phyloP scores from a whole-genome alignment of 2,113 vertebrate species.

The Gobiocypris rarus region DNA sequence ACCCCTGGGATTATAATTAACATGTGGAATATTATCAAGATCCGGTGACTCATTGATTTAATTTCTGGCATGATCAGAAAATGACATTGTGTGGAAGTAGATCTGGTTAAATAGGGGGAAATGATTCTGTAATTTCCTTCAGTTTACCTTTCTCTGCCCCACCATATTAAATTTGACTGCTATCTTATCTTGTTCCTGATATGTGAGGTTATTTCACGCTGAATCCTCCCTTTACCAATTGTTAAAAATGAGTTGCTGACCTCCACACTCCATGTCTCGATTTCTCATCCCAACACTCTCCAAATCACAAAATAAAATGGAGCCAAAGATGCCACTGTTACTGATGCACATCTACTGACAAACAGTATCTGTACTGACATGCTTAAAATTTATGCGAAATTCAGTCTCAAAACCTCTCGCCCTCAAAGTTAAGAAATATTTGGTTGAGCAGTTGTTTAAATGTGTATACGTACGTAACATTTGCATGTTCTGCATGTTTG shows the following conservation, averaged over 20 bases:
- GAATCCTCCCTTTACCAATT: background rate
- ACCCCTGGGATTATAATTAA: no score
- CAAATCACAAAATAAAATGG: background rate
- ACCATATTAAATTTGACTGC: background rate
- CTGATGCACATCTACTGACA: background rate
- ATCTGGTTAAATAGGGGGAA: background rate
- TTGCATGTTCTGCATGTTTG: no score
- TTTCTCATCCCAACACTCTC: background rate
- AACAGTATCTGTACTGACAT: background rate
- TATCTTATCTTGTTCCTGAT: background rate
- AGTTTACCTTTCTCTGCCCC: background rate
- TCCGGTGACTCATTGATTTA: no score
- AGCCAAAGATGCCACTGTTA: background rate
- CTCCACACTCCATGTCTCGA: no score
- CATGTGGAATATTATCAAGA: no score
- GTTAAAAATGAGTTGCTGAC: no score
- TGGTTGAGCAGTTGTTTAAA: no score
- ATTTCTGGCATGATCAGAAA: no score
- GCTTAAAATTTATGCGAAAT: no score
- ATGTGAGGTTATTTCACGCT: background rate
- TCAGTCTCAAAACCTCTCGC: no score
- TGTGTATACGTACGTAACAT: no score
- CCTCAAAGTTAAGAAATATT: background rate
- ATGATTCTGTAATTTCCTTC: background rate
- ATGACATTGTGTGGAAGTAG: no score